phyloP scores from a whole-genome alignment of 2,888 invertebrate genomes.

The Chrysolina americana region DNA sequence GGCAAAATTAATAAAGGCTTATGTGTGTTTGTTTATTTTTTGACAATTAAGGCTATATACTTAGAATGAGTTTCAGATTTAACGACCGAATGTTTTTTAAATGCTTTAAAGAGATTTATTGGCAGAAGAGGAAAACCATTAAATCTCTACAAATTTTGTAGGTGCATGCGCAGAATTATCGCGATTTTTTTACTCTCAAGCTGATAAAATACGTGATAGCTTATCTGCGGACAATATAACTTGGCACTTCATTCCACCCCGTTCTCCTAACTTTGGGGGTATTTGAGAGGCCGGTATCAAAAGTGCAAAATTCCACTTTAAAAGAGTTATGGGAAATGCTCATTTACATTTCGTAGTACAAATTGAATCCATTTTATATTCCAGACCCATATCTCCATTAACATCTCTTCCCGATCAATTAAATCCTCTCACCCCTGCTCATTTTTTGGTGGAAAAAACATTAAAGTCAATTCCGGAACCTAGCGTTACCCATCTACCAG shows the following conservation, averaged over 20 bases:
- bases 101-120: neutral
- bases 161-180: neutral
- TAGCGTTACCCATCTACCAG: neutral
- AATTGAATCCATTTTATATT: constrained; percentile 6
- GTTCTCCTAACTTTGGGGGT: constrained; percentile 11
- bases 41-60: too few relatives aligned
- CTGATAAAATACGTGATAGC: neutral
- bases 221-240: neutral
- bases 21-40: constrained; percentile 46
- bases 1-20: constrained; percentile 35
- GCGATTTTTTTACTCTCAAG: neutral
- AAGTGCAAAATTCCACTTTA: neutral
- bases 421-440: constrained; percentile 1
- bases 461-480: constrained; percentile 3
- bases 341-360: neutral
- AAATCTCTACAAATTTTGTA: neutral
- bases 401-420: constrained; percentile 8
- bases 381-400: constrained; percentile 11
- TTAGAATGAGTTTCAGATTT: constrained; percentile 54
- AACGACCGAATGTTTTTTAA: constrained; percentile 47
- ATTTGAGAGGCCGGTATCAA: constrained; percentile 2
- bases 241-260: constrained; percentile 11
- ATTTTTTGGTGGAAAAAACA: constrained; percentile 4
- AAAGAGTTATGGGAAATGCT: neutral
- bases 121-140: neutral